These are phyloP conservation scores for Discoglossus pictus DNA, from an alignment of 2,797 vertebrate genomes.

Conservation along the genomic window DNA sequence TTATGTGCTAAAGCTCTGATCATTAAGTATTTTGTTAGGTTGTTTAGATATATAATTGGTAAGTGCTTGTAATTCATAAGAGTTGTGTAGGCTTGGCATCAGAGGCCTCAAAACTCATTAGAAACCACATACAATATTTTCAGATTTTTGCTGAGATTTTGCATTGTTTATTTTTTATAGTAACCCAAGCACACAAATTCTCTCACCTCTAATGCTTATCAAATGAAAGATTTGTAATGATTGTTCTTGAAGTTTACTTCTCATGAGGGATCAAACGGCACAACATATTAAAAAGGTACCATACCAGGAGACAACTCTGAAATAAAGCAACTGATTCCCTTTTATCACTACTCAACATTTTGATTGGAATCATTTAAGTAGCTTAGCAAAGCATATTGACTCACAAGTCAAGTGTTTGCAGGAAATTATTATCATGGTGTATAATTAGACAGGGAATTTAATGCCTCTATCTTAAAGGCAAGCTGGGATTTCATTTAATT, in stretches of 20 bases:
- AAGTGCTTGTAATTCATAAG: conserved; percentile 17
- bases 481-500: conserved; percentile 14
- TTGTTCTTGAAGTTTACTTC: neutral
- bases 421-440: conserved; percentile 11
- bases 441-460: conserved; percentile 43
- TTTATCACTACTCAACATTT: neutral
- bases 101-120: conserved; percentile 16
- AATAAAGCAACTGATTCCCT: neutral
- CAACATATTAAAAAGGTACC: neutral
- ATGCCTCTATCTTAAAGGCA: conserved; percentile 6
- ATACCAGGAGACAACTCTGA: neutral
- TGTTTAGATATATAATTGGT: conserved; percentile 35
- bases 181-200: neutral
- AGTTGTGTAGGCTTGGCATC: neutral
- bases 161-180: neutral
- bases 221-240: conserved; percentile 10
- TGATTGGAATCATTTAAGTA: conserved; percentile 24
- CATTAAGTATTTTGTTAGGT: conserved; percentile 43
- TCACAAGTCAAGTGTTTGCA: conserved; percentile 26
- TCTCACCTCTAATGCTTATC: neutral
- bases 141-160: conserved; percentile 11
- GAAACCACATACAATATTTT: conserved; percentile 6
- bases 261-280: neutral
- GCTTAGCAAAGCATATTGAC: conserved; percentile 1
- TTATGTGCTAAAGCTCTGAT: conserved; percentile 11